These are phyloP conservation scores for Heliconius himera DNA, from an alignment of 1,140 invertebrate species.

Conservation along the genomic window DNA sequence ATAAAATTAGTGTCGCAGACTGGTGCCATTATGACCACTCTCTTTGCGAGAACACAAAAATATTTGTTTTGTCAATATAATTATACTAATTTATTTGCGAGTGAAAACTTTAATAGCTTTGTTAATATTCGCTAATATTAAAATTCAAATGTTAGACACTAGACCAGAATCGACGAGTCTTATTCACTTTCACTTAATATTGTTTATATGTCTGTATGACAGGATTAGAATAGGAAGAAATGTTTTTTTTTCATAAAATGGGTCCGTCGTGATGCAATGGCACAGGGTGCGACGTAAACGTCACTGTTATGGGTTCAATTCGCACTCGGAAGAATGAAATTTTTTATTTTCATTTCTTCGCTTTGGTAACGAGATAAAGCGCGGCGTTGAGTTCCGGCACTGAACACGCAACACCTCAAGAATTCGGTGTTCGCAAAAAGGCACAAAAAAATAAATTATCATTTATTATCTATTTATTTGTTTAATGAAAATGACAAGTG, in stretches of 20 bases:
- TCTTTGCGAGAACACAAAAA: neutral
- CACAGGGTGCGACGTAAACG: neutral
- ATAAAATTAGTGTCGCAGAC: neutral
- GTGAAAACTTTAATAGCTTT: conserved; percentile 25
- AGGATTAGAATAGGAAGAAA: too few relatives aligned
- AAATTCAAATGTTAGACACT: conserved; percentile 19
- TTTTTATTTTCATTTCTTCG: neutral
- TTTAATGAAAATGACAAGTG: neutral
- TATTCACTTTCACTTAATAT: conserved; percentile 18
- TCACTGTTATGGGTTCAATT: neutral
- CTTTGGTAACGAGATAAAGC: neutral
- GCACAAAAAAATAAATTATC: neutral
- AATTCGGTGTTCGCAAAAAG: neutral
- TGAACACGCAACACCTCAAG: too few relatives aligned
- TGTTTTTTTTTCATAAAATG: too few relatives aligned
- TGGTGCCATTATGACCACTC: neutral
- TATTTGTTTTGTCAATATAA: neutral
- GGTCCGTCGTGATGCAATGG: too few relatives aligned
- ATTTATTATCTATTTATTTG: neutral
- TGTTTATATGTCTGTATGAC: neutral
- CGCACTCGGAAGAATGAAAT: neutral
- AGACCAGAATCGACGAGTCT: neutral
- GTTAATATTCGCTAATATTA: conserved; percentile 10
- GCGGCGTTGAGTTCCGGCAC: too few relatives aligned
- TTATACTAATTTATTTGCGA: conserved; percentile 4